Evolutionary conservation across 2,113 vertebrate species (phyloP).

Genomic region (Lanius ludovicianus): DNA sequence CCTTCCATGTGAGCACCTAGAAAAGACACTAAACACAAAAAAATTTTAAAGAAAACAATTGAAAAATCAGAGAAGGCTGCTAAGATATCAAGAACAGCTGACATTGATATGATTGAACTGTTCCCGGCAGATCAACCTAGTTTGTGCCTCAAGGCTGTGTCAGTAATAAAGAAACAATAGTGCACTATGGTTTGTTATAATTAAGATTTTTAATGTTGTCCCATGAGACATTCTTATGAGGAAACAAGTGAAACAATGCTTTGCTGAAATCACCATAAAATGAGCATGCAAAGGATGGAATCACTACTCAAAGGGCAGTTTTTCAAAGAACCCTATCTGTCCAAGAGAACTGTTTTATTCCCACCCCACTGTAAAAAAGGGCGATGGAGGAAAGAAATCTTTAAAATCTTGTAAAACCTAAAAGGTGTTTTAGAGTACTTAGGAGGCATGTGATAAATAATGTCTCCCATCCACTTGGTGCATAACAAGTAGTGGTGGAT

Average conservation of each 20-base stretch:
- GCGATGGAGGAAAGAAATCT: not conserved
- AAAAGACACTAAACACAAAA: not conserved
- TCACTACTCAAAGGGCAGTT: not conserved
- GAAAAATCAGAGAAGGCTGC: not conserved
- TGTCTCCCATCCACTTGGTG: not conserved
- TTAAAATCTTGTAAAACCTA: not conserved
- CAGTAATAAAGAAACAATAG: not conserved
- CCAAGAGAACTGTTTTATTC: not conserved
- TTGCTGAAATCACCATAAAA: not conserved
- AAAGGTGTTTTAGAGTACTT: not conserved
- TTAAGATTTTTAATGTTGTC: not conserved
- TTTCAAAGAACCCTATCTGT: not conserved
- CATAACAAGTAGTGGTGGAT: not conserved
- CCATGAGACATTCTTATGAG: not conserved
- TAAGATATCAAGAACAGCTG: not conserved
- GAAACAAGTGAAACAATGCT: not conserved
- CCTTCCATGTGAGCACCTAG: accelerated
- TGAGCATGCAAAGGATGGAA: not conserved
- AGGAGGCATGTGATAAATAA: not conserved
- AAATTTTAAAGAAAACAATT: not conserved
- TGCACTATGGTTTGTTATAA: not conserved
- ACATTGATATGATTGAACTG: not conserved
- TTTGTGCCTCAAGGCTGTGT: not conserved
- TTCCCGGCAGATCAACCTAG: not conserved
- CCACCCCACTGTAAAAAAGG: not conserved